Evolutionary conservation across 2,797 vertebrate genomes (phyloP).

Genomic region (Platyrinchus mystaceus): DNA sequence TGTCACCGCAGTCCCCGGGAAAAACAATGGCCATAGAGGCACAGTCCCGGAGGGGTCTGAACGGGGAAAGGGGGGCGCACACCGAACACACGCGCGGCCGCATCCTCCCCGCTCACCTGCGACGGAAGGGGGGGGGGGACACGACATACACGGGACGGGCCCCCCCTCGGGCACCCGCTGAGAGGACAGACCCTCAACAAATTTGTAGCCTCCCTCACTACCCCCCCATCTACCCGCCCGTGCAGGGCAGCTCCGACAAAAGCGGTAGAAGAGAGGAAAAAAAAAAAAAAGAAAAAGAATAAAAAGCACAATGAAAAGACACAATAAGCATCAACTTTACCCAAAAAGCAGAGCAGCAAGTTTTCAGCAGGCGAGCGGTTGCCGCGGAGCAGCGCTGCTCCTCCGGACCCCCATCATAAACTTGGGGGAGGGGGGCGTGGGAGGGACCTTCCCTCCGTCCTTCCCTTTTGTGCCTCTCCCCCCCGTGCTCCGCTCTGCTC

Average conservation of each 20-base stretch:
- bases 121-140: too few relatives aligned
- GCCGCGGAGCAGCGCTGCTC: slow-evolving; percentile 51
- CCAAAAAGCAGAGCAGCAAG: slow-evolving; percentile 70
- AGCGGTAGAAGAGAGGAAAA: background rate
- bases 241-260: background rate
- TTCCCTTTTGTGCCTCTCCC: slow-evolving; percentile 47
- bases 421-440: slow-evolving; percentile 55
- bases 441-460: slow-evolving; percentile 39
- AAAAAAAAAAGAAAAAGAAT: background rate
- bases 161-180: background rate
- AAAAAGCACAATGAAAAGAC: slow-evolving; percentile 1
- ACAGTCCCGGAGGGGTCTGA: background rate
- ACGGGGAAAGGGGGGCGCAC: background rate
- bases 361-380: slow-evolving; percentile 71
- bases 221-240: background rate
- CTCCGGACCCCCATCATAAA: slow-evolving; percentile 72
- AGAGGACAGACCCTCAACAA: background rate
- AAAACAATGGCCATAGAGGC: background rate
- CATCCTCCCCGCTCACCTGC: background rate
- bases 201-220: background rate
- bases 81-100: background rate
- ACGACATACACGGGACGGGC: background rate
- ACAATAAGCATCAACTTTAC: slow-evolving; percentile 73
- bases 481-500: background rate
- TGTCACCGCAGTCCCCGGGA: background rate